Conservation (phyloP, 2,888 invertebrate species). For the Agriopis marginaria region DNA sequence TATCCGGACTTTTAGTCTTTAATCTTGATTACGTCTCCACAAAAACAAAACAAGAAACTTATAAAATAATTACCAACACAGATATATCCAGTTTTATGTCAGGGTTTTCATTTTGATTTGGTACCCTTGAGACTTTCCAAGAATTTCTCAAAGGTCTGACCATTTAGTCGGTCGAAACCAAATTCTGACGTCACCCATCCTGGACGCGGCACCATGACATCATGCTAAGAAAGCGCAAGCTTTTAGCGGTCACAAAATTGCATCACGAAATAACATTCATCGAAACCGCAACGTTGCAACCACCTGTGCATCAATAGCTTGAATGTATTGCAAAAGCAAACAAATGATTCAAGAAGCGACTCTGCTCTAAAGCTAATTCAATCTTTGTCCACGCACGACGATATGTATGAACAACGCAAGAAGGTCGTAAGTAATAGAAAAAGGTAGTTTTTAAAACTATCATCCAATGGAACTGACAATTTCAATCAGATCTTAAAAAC, state of each 20-base stretch:
- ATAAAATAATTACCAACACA: no score
- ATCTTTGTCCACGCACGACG: neutral
- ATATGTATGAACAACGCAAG: no score
- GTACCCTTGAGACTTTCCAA: no score
- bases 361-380: neutral
- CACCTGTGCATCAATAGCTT: constrained; percentile 9
- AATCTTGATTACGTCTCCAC: no score
- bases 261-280: constrained; percentile 10
- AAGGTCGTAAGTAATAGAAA: no score
- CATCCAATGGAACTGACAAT: no score
- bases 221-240: constrained; percentile 1
- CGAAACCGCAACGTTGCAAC: constrained; percentile 13
- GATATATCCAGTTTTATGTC: no score
- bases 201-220: neutral
- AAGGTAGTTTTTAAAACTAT: no score
- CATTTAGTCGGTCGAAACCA: neutral
- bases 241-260: constrained; percentile 1
- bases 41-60: no score
- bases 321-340: neutral
- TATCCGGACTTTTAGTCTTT: no score
- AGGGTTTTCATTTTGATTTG: no score
- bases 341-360: neutral
- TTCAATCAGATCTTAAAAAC: no score
- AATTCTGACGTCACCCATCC: constrained; percentile 1
- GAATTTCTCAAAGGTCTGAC: neutral